Conservation (phyloP, 2,888 invertebrate species). For the Odontomyia ornata region DNA sequence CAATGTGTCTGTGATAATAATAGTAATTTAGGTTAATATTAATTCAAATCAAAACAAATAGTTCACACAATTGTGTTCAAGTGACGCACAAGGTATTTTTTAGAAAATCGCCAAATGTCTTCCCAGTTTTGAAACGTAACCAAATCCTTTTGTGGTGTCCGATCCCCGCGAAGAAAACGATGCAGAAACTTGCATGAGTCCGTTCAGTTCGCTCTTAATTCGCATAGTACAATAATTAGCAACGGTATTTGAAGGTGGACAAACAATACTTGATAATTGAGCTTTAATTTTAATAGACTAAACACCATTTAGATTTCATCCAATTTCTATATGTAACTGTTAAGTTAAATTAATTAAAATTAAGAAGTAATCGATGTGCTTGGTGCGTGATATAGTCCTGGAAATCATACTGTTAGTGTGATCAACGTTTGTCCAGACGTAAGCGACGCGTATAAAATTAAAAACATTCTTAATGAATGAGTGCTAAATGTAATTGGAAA, state of each 20-base stretch:
- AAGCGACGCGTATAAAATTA: background rate
- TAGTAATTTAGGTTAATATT: background rate
- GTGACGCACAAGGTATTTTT: slow-evolving; percentile 23
- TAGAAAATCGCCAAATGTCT: slow-evolving; percentile 31
- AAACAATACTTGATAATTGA: background rate
- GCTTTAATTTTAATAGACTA: background rate
- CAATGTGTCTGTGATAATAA: slow-evolving; percentile 38
- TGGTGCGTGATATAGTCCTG: too few relatives aligned
- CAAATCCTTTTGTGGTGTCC: background rate
- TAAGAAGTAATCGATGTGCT: too few relatives aligned
- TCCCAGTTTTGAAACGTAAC: slow-evolving; percentile 23
- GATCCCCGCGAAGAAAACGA: background rate
- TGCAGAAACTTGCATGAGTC: background rate
- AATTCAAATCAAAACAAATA: background rate
- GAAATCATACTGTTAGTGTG: background rate
- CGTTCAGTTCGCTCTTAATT: background rate
- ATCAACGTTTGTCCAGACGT: background rate
- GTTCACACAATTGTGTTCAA: slow-evolving; percentile 35
- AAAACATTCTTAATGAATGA: background rate
- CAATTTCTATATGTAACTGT: too few relatives aligned
- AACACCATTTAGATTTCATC: background rate
- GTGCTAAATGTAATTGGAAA: background rate
- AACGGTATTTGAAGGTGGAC: background rate
- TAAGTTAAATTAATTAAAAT: too few relatives aligned
- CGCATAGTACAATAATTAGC: slow-evolving; percentile 3